Evolutionary conservation across 2,888 invertebrate species (phyloP), one percentile per base, ranked within the genome.

Genomic region (Gastracanthus pulcherrimus): DNA sequence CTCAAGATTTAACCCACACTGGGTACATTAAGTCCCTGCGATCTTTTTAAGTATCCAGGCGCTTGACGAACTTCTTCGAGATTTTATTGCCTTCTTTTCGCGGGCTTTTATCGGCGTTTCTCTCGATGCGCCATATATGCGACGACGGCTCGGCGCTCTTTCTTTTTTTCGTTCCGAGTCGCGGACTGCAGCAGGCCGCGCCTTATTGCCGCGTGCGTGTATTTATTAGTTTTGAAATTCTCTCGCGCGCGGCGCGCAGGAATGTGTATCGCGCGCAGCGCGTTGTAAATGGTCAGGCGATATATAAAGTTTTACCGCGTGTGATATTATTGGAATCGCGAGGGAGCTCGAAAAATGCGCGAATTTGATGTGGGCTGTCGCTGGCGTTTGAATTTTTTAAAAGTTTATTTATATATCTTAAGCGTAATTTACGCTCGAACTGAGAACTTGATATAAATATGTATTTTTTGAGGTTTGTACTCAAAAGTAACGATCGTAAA

Each of bases 141-240:
- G 48, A 23, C 26, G 55, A 55, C 55, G 55, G 26, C 23, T 26
- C 55, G 23, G 23, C 48, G 13, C 45, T 45, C n/a, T 5, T 3
- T n/a, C 11, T 26, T 55, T 55, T 55, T 55, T 55, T 26, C 48
- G n/a, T 62, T 19, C 34, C 34, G 41, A 23, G 48, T 3, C 19
- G 58, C 38, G 19, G 7, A 36, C 38, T 72, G 41, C 11, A n/a
- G 38, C 13, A 19, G 38, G 19, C 55, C 76, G 60, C 70, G 55
- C 64, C 64, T 71, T 38, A n/a, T 6, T 19, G 48, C n/a, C 45
- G 11, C 19, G 55, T 7, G 19, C 2, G 23, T 34, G 51, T 55
- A 41, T 78, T 78, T 78, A 72, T 78, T 66, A 72, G 55, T 72
- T 66, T 78, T 72, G 71, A 70, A 78, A 72, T 26, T 38, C 38